Evolutionary conservation across 2,113 vertebrate species (phyloP), one percentile per base, ranked within the genome.

Genomic region (Heteronetta atricapilla): DNA sequence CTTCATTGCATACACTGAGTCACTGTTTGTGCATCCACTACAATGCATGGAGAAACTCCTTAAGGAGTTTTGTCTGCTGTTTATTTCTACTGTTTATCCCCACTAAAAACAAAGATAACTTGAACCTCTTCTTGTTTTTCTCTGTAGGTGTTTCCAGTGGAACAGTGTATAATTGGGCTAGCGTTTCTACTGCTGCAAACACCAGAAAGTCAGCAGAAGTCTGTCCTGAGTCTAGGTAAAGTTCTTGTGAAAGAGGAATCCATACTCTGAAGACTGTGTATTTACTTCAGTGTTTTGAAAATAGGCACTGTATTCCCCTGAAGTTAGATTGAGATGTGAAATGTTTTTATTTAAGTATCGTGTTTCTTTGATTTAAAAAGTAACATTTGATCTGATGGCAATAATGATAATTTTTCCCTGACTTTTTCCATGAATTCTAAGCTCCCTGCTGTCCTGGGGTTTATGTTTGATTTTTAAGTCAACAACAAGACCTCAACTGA

Each of bases 171-270:
- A 90, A 96, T 98, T 96, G 99, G 98, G 18, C 93, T 99, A 82
- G 98, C 98, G 2, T 94, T 99, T 93, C 97, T 99, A 23, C 96
- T 99, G 69, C 94, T 99, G 4, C 98, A 98, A 76, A 96, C 98
- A 70, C 98, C 99, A 25, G 96, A 98, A 93, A 97, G 98, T 87
- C 99, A 99, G 85, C 99, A 99, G 82, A 98, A 98, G 29, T 86
- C 97, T 74, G 81, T 99, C 68, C 98, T 99, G 85, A 98, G 92
- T 88, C 97, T 99, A 73, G 99, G 99, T 99, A 98, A 98, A 94
- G 13, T 46, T 64, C 10, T 70, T 70, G 9, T 60, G 13, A 13
- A 72, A 56, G 38, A 88, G 7, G 29, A 79, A 46, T 88, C 33
- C 17, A 29, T 3, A 2, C 5, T 53, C 21, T 40, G 31, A 23